These are phyloP conservation scores for Alosa sapidissima DNA, from an alignment of 2,797 vertebrate genomes.

Conservation along the genomic window DNA sequence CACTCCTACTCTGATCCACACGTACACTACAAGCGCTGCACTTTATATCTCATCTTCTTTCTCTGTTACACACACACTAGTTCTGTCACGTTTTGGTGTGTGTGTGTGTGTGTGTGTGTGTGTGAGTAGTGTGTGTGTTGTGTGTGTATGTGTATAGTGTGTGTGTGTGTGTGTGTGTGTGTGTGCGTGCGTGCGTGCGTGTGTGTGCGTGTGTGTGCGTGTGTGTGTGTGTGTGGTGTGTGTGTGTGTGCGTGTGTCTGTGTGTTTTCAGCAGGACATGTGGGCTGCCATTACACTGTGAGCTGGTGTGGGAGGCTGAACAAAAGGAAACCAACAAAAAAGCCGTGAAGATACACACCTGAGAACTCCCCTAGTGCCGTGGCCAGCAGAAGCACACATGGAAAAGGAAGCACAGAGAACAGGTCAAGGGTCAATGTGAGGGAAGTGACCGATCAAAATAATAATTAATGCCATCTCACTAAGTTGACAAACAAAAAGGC, in stretches of 20 bases:
- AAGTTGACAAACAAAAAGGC: slow-evolving; percentile 55
- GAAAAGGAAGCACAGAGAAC: slow-evolving; percentile 69
- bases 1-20: background rate
- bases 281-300: background rate
- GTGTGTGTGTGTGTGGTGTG: background rate
- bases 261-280: background rate
- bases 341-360: slow-evolving; percentile 91
- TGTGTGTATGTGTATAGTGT: background rate
- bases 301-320: slow-evolving; percentile 35
- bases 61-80: background rate
- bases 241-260: background rate
- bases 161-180: background rate
- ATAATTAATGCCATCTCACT: slow-evolving; percentile 53
- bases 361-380: slow-evolving; percentile 96
- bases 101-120: background rate
- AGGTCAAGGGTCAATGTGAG: slow-evolving; percentile 79
- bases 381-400: slow-evolving; percentile 86
- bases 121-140: background rate
- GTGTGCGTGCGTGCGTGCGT: background rate
- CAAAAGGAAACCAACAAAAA: slow-evolving; percentile 57
- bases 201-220: background rate
- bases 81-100: background rate
- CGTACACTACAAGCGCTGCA: background rate
- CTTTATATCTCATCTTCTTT: background rate
- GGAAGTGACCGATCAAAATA: slow-evolving; percentile 64